Evolutionary conservation across 23 tunicate genomes (phyloP).

Genomic region (Halocynthia roretzi): DNA sequence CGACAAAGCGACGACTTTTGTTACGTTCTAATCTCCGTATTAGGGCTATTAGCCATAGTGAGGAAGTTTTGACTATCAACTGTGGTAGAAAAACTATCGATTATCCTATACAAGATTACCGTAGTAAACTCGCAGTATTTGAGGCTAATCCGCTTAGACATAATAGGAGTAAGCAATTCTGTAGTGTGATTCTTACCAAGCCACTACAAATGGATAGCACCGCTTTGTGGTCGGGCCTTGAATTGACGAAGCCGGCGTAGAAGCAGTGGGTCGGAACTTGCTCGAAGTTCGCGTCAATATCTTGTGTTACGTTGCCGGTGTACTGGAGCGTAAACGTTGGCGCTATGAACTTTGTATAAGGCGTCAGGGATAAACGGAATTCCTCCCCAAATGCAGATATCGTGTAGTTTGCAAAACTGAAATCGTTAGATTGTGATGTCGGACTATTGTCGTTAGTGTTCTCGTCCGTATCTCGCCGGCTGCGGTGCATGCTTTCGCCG

Average conservation of each 20-base stretch:
- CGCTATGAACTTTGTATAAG: slow-evolving; percentile 70
- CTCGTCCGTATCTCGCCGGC: slow-evolving; percentile 2
- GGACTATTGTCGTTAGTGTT: not conserved
- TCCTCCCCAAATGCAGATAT: slow-evolving; percentile 59
- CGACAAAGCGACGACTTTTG: too few relatives aligned
- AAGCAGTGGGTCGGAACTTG: slow-evolving; percentile 86
- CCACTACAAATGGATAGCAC: slow-evolving; percentile 79
- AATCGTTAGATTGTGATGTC: slow-evolving; percentile 25
- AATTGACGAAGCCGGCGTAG: slow-evolving; percentile 76
- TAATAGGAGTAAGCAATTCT: too few relatives aligned
- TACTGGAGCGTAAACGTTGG: slow-evolving; percentile 82
- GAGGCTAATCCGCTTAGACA: too few relatives aligned
- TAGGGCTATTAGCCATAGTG: too few relatives aligned
- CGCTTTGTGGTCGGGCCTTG: slow-evolving; percentile 50
- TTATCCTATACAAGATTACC: too few relatives aligned
- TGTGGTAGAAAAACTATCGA: too few relatives aligned
- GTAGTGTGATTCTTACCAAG: slow-evolving; percentile 49
- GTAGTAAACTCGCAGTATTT: too few relatives aligned
- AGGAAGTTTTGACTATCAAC: too few relatives aligned
- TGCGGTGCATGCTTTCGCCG: slow-evolving; percentile 27
- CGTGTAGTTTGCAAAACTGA: slow-evolving; percentile 66
- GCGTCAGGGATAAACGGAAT: slow-evolving; percentile 60
- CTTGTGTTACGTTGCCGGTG: slow-evolving; percentile 44
- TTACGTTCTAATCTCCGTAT: too few relatives aligned
- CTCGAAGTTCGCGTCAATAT: slow-evolving; percentile 34